A percentile compares a stretch with the other conserved stretches of the same genome.
These are phyloP conservation scores for Drosophila asahinai DNA, from an alignment of 1,140 invertebrate genomes.

Conservation along the genomic window DNA sequence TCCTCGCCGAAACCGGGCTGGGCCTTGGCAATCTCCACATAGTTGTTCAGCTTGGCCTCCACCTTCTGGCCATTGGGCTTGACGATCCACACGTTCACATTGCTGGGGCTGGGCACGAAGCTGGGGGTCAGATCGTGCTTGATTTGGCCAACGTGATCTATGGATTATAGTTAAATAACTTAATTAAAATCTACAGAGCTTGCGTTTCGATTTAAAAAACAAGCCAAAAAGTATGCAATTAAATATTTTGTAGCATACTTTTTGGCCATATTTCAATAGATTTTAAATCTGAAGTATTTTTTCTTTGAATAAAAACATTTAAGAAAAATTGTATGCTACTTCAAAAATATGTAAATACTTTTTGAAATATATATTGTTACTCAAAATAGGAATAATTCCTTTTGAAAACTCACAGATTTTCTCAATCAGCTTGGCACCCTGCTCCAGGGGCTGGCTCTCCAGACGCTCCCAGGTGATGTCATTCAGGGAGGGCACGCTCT, in stretches of 20 bases:
- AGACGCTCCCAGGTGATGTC: slow-evolving; percentile 69
- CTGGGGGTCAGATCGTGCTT: slow-evolving; percentile 66
- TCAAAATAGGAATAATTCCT: too few relatives aligned
- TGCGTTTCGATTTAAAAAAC: too few relatives aligned
- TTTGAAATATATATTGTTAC: too few relatives aligned
- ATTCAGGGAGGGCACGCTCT: slow-evolving; percentile 70
- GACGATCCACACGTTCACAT: slow-evolving; percentile 73
- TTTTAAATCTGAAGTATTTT: neutral
- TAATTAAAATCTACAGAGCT: neutral
- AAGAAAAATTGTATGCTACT: too few relatives aligned
- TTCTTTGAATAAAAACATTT: too few relatives aligned
- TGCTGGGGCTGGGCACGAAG: slow-evolving; percentile 77
- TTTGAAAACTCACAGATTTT: slow-evolving; percentile 58
- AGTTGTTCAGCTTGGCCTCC: slow-evolving; percentile 72
- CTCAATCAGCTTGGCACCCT: slow-evolving; percentile 67
- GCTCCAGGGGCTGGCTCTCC: slow-evolving; percentile 71
- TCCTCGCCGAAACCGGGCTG: slow-evolving; percentile 67
- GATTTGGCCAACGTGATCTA: slow-evolving; percentile 74
- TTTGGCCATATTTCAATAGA: too few relatives aligned
- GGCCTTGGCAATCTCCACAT: slow-evolving; percentile 57
- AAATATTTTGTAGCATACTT: too few relatives aligned
- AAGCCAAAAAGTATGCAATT: too few relatives aligned
- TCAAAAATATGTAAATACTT: neutral
- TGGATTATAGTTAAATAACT: neutral
- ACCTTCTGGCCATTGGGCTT: slow-evolving; percentile 70